Evolutionary conservation across 2,797 vertebrate species (phyloP), one percentile per base, ranked within the genome.

Genomic region (Molossus molossus): DNA sequence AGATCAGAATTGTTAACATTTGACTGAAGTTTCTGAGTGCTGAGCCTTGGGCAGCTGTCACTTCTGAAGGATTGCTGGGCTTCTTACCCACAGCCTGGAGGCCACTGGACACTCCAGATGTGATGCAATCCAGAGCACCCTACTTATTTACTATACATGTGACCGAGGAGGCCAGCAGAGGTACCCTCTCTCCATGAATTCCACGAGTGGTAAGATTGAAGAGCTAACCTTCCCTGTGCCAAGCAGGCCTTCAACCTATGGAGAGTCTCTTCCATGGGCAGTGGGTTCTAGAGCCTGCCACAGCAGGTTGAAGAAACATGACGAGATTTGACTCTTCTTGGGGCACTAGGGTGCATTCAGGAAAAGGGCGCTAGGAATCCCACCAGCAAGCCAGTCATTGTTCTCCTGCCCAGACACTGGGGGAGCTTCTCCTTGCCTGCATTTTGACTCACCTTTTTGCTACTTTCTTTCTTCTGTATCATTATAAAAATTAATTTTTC

Each of bases 21-120:
- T 0, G 0, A 12, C 3, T 21, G 79, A 23, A 45, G 0, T 33
- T 60, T 17, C 1, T 8, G 11, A 25, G 12, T 40, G 48, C 9
- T 37, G 15, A 64, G 55, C 53, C 64, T 9, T 1, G 0, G 6
- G 8, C 15, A 29, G 25, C 9, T 37, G 9, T 45, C 25, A 4
- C 21, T 23, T n/a, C 57, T 10, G 23, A 76, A 6, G 5, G 12
- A 37, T 23, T 48, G 62, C 13, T 29, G 1, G 6, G 45, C 37
- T 64, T 50, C 29, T 70, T 55, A 14, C 17, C 8, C 4, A 12
- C 6, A 27, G 50, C 12, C 14, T 40, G 62, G 27, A 58, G 48
- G 33, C 3, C 5, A 53, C 33, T 2, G 4, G 21, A 11, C 6
- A n/a, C 10, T 45, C 37, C 9, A 8, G n/a, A 3, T 6, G 2